phyloP scores from a whole-genome alignment of 2,888 invertebrate species.

The Glyphotaelius pellucidus region DNA sequence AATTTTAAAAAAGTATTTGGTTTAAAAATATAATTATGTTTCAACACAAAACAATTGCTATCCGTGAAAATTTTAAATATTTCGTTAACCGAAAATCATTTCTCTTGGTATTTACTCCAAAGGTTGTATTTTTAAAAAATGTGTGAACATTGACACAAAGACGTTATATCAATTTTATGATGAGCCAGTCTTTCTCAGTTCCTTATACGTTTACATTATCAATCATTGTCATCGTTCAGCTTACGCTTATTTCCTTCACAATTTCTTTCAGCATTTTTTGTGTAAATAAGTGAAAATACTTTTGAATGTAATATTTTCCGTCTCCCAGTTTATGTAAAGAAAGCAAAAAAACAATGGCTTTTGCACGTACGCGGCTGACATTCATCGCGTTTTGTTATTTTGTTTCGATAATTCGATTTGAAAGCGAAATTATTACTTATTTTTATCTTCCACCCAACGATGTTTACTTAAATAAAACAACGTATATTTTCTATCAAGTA shows the following conservation, averaged over 20 bases:
- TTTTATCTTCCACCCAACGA: background rate
- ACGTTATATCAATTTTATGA: background rate
- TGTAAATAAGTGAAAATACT: background rate
- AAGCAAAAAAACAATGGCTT: background rate
- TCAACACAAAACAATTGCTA: too few species aligned
- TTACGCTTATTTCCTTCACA: background rate
- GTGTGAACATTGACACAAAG: background rate
- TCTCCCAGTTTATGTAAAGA: background rate
- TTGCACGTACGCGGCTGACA: background rate
- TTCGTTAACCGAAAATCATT: background rate
- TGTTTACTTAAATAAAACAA: background rate
- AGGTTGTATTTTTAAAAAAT: background rate
- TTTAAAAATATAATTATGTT: too few species aligned
- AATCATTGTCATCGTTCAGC: slow-evolving; percentile 31
- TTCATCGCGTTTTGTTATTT: background rate
- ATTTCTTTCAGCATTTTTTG: background rate
- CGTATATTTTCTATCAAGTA: background rate
- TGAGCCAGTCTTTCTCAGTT: background rate
- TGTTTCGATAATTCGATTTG: background rate
- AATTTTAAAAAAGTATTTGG: too few species aligned
- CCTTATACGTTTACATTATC: background rate
- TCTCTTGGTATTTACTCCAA: background rate
- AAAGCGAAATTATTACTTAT: background rate
- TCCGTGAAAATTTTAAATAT: background rate
- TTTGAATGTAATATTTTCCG: background rate